A percentile compares a stretch with the other conserved stretches of the same genome.
phyloP scores from a whole-genome alignment of 2,888 invertebrate genomes.

The Cryptocephalus primarius region DNA sequence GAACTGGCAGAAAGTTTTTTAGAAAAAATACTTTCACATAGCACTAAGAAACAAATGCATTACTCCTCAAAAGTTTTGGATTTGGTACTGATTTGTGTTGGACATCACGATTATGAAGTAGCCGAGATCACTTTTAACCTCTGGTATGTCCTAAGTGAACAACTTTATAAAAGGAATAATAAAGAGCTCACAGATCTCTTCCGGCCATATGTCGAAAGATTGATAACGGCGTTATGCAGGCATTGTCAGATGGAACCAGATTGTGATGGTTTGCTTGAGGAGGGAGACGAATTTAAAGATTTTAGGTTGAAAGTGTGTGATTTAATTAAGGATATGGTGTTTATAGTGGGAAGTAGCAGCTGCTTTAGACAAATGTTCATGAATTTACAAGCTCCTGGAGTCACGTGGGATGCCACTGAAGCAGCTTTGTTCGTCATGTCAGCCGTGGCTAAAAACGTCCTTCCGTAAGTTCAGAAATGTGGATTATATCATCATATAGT shows the following conservation, averaged over 20 bases:
- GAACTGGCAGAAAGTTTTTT: slow-evolving; percentile 87
- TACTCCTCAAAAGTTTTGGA: slow-evolving; percentile 79
- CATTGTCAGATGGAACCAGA: slow-evolving; percentile 97
- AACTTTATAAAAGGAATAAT: slow-evolving; percentile 78
- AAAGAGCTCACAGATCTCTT: slow-evolving; percentile 72
- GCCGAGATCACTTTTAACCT: slow-evolving; percentile 88
- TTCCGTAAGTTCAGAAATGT: slow-evolving; percentile 64
- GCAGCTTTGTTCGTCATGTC: slow-evolving; percentile 93
- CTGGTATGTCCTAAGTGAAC: slow-evolving; percentile 93
- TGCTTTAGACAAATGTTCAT: slow-evolving; percentile 88
- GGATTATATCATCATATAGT: too few species aligned
- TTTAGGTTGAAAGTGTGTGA: slow-evolving; percentile 83
- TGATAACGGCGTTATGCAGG: slow-evolving; percentile 76
- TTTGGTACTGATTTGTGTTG: slow-evolving; percentile 81
- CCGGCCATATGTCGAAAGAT: slow-evolving; percentile 79
- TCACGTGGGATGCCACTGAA: slow-evolving; percentile 88
- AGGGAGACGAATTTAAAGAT: slow-evolving; percentile 73
- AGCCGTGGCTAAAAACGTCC: slow-evolving; percentile 85
- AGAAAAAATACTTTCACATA: slow-evolving; percentile 62
- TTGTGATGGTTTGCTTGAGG: slow-evolving; percentile 74
- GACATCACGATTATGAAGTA: slow-evolving; percentile 91
- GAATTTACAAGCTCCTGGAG: slow-evolving; percentile 57
- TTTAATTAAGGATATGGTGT: slow-evolving; percentile 91
- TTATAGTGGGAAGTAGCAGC: slow-evolving; percentile 85
- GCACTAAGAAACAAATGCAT: slow-evolving; percentile 49